Evolutionary conservation across 2,797 vertebrate species (phyloP), one percentile per base, ranked within the genome.

Genomic region (Otolemur crassicaudatus): DNA sequence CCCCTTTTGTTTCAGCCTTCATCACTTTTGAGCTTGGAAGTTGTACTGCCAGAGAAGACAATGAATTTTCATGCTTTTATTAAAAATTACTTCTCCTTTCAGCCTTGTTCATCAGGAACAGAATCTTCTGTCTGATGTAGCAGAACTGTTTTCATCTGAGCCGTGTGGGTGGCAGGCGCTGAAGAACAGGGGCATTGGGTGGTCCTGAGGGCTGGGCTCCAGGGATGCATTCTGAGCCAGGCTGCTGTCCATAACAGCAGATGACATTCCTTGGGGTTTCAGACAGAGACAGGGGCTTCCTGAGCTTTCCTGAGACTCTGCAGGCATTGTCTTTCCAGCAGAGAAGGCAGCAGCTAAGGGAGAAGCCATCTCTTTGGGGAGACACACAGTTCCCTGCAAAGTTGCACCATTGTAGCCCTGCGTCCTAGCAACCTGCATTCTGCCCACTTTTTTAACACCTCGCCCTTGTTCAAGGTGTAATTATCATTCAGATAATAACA

Each of bases 71-170:
- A 7, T 61, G 65, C 67, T 92, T 87, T 83, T 80, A 87, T 61
- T 84, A 58, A 86, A 95, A 86, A 37, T 63, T 40, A 56, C 58
- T 49, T 23, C 80, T 89, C 61, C 29, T 79, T 84, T 89, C 60
- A 63, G 61, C 34, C 79, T 69, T 84, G 23, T 43, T 3, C 53
- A 29, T 84, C 46, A 46, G 87, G 70, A 83, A 23, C 88, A 87
- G 76, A 70, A 69, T 72, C 46, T 65, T 16, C n/a, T 12, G 14
- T 16, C 37, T 16, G 49, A 4, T 2, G 7, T 46, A 61, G 60
- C 2, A 17, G 90, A 25, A 40, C 56, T 40, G 60, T 93, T 85
- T 89, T 56, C 20, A 40, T 56, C 49, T 25, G 82, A 94, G 63
- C 80, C 1, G 4, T 31, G 58, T 70, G 81, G 22, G 89, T 25